Base-by-base conservation (phyloP, 2,888 invertebrate genomes). In the Aphidius colemani region DNA sequence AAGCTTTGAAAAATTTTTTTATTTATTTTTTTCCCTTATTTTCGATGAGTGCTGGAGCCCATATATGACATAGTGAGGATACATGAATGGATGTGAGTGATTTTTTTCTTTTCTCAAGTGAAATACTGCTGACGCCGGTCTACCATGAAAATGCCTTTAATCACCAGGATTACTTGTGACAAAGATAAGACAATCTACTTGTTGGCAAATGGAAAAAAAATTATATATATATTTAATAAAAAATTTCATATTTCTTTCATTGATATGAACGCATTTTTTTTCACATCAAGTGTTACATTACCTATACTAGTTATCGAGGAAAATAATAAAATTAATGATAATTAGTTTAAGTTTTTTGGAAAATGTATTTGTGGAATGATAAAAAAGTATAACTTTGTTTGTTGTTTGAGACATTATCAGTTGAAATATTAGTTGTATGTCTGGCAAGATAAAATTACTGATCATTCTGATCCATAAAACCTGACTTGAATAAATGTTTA, bases 121-220 rank as follows among this genome's bases (percentile, higher is more conserved):
- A 48, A 18, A 58, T 46, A 48, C 39, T 58, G 58, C 58, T 58
- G 58, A 58, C 46, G 58, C 58, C 39, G 48, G 48, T 48, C 48
- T 39, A n/a, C 48, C 39, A 13, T 48, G 30, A 11, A 41, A 41
- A 53, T 41, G 53, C 46, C 58, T 58, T 58, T 58, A 58, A 58
- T 58, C 58, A 48, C 39, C 11, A 11, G 48, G 58, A 58, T 58
- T 58, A 48, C 58, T 58, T 55, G 7, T 11, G 13, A 55, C 43
- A 55, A 55, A 55, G 41, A 40, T 50, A n/a, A 11, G 43, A 30
- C 30, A 30, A 30, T 30, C 30, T 55, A 55, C 55, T 55, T 44
- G 43, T 41, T 43, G 10, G 11, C 41, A 55, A 55, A 43, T 13
- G 41, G 41, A 43, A 43, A 41, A 55, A 43, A 43, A 11, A 8